Conservation (phyloP, 2,797 vertebrate genomes). For the Hylomyscus alleni region DNA sequence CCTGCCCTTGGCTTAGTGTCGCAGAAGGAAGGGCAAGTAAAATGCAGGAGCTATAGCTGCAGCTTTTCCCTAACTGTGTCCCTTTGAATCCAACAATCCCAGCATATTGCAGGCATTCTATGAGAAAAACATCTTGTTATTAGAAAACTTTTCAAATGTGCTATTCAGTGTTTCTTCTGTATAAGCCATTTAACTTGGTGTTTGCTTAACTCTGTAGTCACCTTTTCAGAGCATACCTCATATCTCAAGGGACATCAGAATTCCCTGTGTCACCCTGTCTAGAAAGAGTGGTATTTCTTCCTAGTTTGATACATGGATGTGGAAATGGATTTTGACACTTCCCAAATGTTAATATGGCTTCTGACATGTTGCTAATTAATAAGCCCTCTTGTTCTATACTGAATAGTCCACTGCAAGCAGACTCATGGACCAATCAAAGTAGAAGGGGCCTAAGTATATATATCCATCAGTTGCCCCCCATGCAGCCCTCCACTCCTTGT, state of each 20-base stretch:
- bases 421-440: neutral
- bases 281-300: slow-evolving; percentile 20
- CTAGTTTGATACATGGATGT: slow-evolving; percentile 63
- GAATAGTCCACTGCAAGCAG: neutral
- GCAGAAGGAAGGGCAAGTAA: neutral
- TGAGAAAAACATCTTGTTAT: slow-evolving; percentile 39
- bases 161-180: neutral
- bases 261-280: neutral
- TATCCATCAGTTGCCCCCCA: neutral
- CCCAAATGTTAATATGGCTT: slow-evolving; percentile 52
- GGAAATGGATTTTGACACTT: slow-evolving; percentile 60
- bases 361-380: neutral
- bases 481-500: neutral
- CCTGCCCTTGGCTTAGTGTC: slow-evolving; percentile 28
- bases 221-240: neutral
- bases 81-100: slow-evolving; percentile 20
- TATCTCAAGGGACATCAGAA: neutral
- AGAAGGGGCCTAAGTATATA: neutral
- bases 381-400: neutral
- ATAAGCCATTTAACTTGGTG: slow-evolving; percentile 33
- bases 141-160: slow-evolving; percentile 48
- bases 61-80: slow-evolving; percentile 52
- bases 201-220: slow-evolving; percentile 47
- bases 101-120: neutral
- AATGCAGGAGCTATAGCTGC: neutral